Base-by-base conservation (phyloP, 2,888 invertebrate species). In the Macrosoma leucophasiata region DNA sequence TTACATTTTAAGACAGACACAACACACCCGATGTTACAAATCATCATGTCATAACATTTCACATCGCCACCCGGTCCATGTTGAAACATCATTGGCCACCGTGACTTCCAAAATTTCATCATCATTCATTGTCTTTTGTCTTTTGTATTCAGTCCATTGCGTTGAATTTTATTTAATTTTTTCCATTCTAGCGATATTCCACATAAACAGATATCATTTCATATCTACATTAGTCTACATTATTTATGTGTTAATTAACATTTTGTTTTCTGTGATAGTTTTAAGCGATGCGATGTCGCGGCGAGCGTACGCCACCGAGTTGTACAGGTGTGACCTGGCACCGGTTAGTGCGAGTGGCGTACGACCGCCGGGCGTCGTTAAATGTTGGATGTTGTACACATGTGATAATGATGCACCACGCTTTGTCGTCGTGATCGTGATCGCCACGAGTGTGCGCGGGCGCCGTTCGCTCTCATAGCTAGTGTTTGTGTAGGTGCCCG, bases 401-500 rank as follows among this genome's bases (percentile, higher is more conserved):
- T 59, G 75, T 74, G 67, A 63, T 58, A 55, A 55, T 55, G 62
- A 61, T 61, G 74, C 75, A 71, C 64, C 64, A 61, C 62, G 75
- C 75, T 73, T 72, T 52, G 55, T 58, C 57, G 55, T 50, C 50
- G 57, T 48, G 49, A n/a, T n/a, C 50, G 55, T 50, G 52, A 48
- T 48, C 41, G 38, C 42, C 48, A 47, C 43, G 39, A 48, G 41
- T 48, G 36, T 41, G 45, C 40, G 35, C 24, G 40, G 36, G 30
- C 45, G 50, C 54, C 50, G 52, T 46, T 50, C 66, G 75, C 76
- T 81, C 82, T 79, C 76, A 62, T 71, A 62, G 78, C 81, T 86
- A 81, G 81, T 84, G 70, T 85, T 76, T 84, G 82, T 79, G 77
- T 88, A 94, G 96, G 94, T 95, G 87, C 97, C 97, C 85, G 96